These are phyloP conservation scores for Diglossa cyanea DNA, from an alignment of 2,797 vertebrate genomes.

Conservation along the genomic window DNA sequence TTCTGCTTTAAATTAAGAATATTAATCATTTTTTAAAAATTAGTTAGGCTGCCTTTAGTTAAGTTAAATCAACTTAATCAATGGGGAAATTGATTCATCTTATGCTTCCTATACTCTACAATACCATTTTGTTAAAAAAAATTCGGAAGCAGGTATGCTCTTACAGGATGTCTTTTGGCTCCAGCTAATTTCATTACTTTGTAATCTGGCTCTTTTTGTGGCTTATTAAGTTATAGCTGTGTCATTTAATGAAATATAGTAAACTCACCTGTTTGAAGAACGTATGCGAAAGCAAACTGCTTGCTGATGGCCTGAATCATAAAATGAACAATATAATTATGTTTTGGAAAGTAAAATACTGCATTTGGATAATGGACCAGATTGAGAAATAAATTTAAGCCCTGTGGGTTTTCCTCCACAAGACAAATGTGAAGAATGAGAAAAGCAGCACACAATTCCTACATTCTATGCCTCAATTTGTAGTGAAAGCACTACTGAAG, in stretches of 20 bases:
- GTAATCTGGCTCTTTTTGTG: neutral
- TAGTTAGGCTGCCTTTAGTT: neutral
- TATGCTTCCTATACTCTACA: neutral
- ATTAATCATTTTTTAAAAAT: neutral
- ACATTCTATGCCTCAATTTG: neutral
- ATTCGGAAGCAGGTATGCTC: neutral
- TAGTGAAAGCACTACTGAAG: neutral
- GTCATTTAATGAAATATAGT: neutral
- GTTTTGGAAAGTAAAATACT: slow-evolving; percentile 8
- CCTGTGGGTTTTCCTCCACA: neutral
- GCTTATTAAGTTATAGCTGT: neutral
- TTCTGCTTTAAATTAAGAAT: neutral
- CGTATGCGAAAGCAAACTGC: slow-evolving; percentile 87
- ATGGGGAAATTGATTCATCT: neutral
- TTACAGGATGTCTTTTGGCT: neutral
- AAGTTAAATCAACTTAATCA: neutral
- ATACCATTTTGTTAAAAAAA: neutral
- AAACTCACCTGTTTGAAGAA: slow-evolving; percentile 93
- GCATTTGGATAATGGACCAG: neutral
- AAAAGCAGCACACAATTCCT: neutral
- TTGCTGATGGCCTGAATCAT: slow-evolving; percentile 87
- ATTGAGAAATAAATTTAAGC: neutral
- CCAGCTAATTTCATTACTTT: neutral
- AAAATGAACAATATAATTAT: slow-evolving; percentile 65
- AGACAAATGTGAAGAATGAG: neutral